phyloP scores from a whole-genome alignment of 2,888 invertebrate genomes.

The Xanthorhoe designata region DNA sequence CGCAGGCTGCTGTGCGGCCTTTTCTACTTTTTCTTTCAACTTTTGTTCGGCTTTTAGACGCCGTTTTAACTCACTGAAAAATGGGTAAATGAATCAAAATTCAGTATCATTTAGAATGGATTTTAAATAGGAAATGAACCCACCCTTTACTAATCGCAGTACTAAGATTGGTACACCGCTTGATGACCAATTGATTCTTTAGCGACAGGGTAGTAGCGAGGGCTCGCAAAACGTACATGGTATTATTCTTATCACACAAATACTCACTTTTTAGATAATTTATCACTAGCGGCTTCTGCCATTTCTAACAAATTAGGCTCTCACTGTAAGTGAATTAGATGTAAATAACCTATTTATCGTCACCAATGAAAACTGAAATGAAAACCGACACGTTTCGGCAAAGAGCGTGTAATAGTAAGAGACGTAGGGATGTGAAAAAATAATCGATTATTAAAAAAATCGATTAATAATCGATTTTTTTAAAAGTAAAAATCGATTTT shows the following conservation, averaged over 20 bases:
- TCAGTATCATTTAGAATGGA: slow-evolving; percentile 44
- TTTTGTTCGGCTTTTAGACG: slow-evolving; percentile 97
- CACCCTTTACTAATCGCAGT: slow-evolving; percentile 73
- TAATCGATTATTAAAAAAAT: no score
- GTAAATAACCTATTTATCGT: slow-evolving; percentile 3
- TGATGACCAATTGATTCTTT: slow-evolving; percentile 57
- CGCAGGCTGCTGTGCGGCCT: slow-evolving; percentile 83
- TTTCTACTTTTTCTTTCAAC: slow-evolving; percentile 95
- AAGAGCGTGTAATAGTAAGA: no score
- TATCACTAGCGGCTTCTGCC: slow-evolving; percentile 86
- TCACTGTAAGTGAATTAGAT: slow-evolving; percentile 6
- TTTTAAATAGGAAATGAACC: slow-evolving; percentile 53
- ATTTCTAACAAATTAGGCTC: slow-evolving; percentile 56
- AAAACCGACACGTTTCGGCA: not conserved
- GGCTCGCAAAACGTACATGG: slow-evolving; percentile 63
- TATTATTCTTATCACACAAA: slow-evolving; percentile 51
- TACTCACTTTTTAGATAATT: slow-evolving; percentile 90
- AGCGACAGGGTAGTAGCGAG: slow-evolving; percentile 51
- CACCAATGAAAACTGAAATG: not conserved
- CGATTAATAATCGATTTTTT: no score
- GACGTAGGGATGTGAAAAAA: not conserved
- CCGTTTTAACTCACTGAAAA: slow-evolving; percentile 95
- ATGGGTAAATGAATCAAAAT: slow-evolving; percentile 32
- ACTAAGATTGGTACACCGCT: slow-evolving; percentile 60
- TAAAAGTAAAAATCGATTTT: no score